phyloP scores from a whole-genome alignment of 2,797 vertebrate genomes.

The Novumbra hubbsi region DNA sequence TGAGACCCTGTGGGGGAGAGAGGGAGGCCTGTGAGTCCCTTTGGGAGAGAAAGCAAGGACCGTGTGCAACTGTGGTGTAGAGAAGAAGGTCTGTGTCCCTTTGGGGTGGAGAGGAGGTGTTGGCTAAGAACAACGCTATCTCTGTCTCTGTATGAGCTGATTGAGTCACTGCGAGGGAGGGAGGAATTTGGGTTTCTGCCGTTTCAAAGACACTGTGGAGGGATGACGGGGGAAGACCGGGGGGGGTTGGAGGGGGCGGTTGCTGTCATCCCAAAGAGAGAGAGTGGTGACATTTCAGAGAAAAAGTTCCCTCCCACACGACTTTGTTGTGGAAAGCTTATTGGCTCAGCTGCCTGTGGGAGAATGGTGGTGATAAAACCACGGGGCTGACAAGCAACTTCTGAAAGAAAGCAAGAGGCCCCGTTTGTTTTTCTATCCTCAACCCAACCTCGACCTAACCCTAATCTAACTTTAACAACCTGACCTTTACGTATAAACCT shows the following conservation, averaged over 20 bases:
- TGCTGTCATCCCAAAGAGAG: constrained; percentile 37
- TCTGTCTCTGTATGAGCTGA: constrained; percentile 36
- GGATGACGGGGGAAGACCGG: constrained; percentile 4
- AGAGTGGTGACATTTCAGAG: constrained; percentile 40
- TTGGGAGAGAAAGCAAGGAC: too few species aligned
- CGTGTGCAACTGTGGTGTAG: too few species aligned
- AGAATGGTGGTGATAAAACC: constrained; percentile 56
- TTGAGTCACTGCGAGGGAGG: neutral
- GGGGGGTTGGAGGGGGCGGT: constrained; percentile 16
- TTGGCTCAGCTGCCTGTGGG: constrained; percentile 46
- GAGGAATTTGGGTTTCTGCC: neutral
- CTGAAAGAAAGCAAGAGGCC: constrained; percentile 28
- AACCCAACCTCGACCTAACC: too few species aligned
- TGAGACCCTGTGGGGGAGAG: too few species aligned
- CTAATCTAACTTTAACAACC: too few species aligned
- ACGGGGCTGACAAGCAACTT: constrained; percentile 49
- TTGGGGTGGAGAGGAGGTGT: constrained; percentile 11
- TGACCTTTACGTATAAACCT: too few species aligned
- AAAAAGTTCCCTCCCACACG: constrained; percentile 36
- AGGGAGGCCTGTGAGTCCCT: too few species aligned
- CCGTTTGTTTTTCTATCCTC: constrained; percentile 4
- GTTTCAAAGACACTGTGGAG: constrained; percentile 26
- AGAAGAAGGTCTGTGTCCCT: too few species aligned
- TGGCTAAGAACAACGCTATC: constrained; percentile 50
- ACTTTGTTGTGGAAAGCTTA: constrained; percentile 27